These are phyloP conservation scores for Melanogrammus aeglefinus DNA, from an alignment of 2,797 vertebrate species.

Conservation along the genomic window DNA sequence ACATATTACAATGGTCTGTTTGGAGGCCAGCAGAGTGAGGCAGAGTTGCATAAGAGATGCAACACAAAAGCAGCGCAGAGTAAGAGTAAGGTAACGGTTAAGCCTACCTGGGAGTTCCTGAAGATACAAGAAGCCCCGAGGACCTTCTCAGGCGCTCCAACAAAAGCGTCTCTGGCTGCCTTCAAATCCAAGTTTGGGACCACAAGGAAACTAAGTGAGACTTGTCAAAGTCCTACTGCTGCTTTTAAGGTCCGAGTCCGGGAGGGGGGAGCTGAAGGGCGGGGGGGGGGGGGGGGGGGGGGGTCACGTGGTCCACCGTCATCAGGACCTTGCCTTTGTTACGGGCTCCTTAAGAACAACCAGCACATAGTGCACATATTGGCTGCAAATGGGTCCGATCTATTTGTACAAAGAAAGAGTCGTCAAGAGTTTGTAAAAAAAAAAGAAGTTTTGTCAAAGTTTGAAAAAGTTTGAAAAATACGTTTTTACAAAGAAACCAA, in stretches of 20 bases:
- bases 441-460: not conserved
- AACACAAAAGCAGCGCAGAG: not conserved
- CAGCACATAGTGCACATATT: not conserved
- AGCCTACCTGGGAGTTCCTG: constrained; percentile 59
- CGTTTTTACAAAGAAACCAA: not conserved
- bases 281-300: constrained; percentile 3
- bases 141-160: constrained; percentile 52
- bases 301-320: constrained; percentile 74
- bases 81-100: not conserved
- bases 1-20: not conserved
- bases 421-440: too few species aligned
- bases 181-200: constrained; percentile 61
- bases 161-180: constrained; percentile 27
- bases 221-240: constrained; percentile 65
- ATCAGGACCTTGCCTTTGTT: constrained; percentile 28
- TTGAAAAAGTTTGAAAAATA: too few species aligned
- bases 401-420: not conserved
- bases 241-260: constrained; percentile 66
- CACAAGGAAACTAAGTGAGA: constrained; percentile 62
- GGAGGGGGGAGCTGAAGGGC: constrained; percentile 22
- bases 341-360: not conserved
- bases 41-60: not conserved
- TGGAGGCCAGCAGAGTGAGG: not conserved
- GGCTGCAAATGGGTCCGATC: not conserved
- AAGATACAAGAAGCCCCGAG: constrained; percentile 39